Evolutionary conservation across 23 tunicate genomes (phyloP), one percentile per base, ranked within the genome.

Genomic region (Styela clava): DNA sequence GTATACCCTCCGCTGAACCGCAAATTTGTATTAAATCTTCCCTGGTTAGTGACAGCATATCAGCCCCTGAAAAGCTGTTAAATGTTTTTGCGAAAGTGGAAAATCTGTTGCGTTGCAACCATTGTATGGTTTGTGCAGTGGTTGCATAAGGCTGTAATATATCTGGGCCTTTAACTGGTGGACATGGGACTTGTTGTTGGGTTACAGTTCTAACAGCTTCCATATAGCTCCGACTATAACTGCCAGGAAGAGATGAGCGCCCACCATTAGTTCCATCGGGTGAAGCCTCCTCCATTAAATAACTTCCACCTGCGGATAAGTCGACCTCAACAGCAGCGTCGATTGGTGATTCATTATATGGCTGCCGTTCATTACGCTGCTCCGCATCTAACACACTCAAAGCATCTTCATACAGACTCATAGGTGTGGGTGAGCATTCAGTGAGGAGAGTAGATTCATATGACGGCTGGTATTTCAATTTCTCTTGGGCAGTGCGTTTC

Each of bases 1-100:
- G 90, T 20, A 96, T 91, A 25, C 97, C 94, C 12, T 96, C 99
- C 5, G 97, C 88, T 27, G 78, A 82, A 24, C 89, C 90, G 68
- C 99, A 92, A 31, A 96, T 91, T 74, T 91, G 99, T 33, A 84
- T 84, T 23, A 87, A 63, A 37, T 96, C 99, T 27, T 87, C 94
- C 32, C 99, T 62, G 33, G 94, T 92, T 62, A 96, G 73, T 23
- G 89, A 34, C 1, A 91, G 68, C 36, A 96, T 68, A 81, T 96
- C 99, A 23, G 83, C 63, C 0, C 93, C 99, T 18, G 90, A 56
- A 56, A 83, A 94, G 71, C 76, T 85, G 68, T 34, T 80, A 24
- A 94, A 91, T 0, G 89, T 85, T 51, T 89, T 90, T 16, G 71
- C 30, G 62, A 84, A 88, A 37, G 37, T 65, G 51, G 73, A 71